Evolutionary conservation across 2,113 vertebrate species (phyloP), one percentile per base, ranked within the genome.

Genomic region (Lycaon pictus): DNA sequence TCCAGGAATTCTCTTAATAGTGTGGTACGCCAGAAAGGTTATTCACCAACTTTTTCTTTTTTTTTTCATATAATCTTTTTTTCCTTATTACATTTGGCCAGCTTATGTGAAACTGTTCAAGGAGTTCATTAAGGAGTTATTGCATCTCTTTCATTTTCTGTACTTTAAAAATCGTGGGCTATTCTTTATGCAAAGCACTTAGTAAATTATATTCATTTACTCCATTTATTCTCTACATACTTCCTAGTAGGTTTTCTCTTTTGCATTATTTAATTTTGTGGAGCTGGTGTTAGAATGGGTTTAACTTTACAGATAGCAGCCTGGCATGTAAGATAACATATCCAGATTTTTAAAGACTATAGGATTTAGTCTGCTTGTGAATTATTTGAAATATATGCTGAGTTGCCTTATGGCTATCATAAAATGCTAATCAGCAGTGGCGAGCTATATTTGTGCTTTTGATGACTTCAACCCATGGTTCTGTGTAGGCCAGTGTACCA

Each of bases 151-250:
- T 84, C 9, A 37, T 74, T 93, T 63, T 82, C 56, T 95, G 0
- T 55, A 92, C 25, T 96, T 93, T 76, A 69, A 89, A 92, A 85
- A 35, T 77, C 90, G 5, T 17, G 2, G 89, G 27, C 77, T 84
- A 23, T 29, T 82, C 63, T 89, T 88, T 72, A 82, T 56, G 53
- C 32, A 82, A 56, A 92, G 62, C 7, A 95, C 35, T 43, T 82
- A 37, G 20, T 72, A 69, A 86, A 77, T 51, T 72, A 53, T 69
- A 63, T 60, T 77, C 15, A 55, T 93, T 90, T 87, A 84, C 7
- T 83, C 11, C 43, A 23, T 69, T 96, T 51, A 72, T 90, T 92
- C 7, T 82, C 48, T 58, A 11, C 25, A 22, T 63, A 72, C 12
- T 76, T 86, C 11, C 43, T 89, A 35, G 29, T 27, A 48, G 62